Conservation (phyloP, 2,888 invertebrate genomes). For the Pheosia gnoma region DNA sequence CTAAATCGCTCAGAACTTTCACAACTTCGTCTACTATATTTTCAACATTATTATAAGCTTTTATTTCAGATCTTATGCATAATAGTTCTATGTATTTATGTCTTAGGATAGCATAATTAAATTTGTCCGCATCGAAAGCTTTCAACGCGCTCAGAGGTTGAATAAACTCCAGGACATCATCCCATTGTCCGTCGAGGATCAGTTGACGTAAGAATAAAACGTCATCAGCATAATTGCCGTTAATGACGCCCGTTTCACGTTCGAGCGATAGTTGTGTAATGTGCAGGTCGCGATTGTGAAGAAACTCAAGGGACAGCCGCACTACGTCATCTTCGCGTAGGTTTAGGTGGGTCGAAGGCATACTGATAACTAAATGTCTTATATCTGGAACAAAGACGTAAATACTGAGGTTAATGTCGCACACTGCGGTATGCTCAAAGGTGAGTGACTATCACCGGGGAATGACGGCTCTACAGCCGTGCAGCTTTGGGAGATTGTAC, state of each 20-base stretch:
- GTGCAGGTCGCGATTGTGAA: constrained; percentile 95
- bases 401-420: background rate
- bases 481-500: background rate
- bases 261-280: constrained; percentile 96
- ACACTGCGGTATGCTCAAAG: background rate
- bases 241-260: constrained; percentile 97
- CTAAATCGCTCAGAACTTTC: constrained; percentile 94
- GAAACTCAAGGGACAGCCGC: constrained; percentile 92
- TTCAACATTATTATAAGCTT: constrained; percentile 93
- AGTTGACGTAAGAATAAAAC: constrained; percentile 96
- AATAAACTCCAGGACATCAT: constrained; percentile 97
- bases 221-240: constrained; percentile 96
- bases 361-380: constrained; percentile 54
- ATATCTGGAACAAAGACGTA: constrained; percentile 52
- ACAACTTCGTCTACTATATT: constrained; percentile 97
- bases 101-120: constrained; percentile 93
- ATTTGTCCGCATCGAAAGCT: constrained; percentile 92
- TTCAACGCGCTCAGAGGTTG: constrained; percentile 94
- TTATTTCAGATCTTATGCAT: constrained; percentile 97
- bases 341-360: constrained; percentile 93
- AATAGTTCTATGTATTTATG: constrained; percentile 97
- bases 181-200: constrained; percentile 99
- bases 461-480: background rate
- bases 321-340: constrained; percentile 96
- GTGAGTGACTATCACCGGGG: background rate